Evolutionary conservation across 2,113 vertebrate species (phyloP).

Genomic region (Nematolebias whitei): DNA sequence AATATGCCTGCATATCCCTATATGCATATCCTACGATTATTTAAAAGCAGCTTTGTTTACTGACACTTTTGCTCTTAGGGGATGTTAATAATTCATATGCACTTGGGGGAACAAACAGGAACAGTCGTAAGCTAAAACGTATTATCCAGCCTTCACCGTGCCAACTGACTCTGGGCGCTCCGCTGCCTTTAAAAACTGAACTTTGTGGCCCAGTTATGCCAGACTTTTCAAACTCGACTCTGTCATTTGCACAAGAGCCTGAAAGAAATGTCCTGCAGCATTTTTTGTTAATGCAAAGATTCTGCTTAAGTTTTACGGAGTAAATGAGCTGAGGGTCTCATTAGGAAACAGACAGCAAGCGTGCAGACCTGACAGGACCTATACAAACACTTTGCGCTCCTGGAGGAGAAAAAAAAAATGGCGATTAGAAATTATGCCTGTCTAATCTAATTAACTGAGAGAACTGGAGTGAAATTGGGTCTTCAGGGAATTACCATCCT

Average conservation of each 20-base stretch:
- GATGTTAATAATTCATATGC: slow-evolving; percentile 69
- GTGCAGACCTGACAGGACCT: slow-evolving; percentile 14
- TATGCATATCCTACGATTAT: slow-evolving; percentile 26
- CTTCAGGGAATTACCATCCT: slow-evolving; percentile 35
- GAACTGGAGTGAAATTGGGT: slow-evolving; percentile 23
- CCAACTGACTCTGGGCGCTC: slow-evolving; percentile 41
- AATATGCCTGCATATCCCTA: no score
- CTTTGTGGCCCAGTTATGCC: slow-evolving; percentile 66
- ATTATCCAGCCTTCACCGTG: slow-evolving; percentile 48
- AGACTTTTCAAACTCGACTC: slow-evolving; percentile 41
- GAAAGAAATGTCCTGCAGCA: slow-evolving; percentile 31
- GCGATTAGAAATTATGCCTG: slow-evolving; percentile 17
- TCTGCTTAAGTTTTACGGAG: slow-evolving; percentile 34
- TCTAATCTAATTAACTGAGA: slow-evolving; percentile 45
- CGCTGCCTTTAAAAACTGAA: slow-evolving; percentile 50
- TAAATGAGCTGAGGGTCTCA: slow-evolving; percentile 45
- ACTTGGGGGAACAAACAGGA: slow-evolving; percentile 39
- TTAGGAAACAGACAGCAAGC: slow-evolving; percentile 25
- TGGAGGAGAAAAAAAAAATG: slow-evolving; percentile 13
- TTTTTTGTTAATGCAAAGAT: slow-evolving; percentile 48
- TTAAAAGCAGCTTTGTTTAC: slow-evolving; percentile 46
- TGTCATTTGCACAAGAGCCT: slow-evolving; percentile 19
- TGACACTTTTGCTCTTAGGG: slow-evolving; percentile 54
- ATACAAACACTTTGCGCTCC: slow-evolving; percentile 12
- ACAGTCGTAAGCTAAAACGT: slow-evolving; percentile 34